Base-by-base conservation (phyloP, 2,888 invertebrate species). In the Platycheirus albimanus region DNA sequence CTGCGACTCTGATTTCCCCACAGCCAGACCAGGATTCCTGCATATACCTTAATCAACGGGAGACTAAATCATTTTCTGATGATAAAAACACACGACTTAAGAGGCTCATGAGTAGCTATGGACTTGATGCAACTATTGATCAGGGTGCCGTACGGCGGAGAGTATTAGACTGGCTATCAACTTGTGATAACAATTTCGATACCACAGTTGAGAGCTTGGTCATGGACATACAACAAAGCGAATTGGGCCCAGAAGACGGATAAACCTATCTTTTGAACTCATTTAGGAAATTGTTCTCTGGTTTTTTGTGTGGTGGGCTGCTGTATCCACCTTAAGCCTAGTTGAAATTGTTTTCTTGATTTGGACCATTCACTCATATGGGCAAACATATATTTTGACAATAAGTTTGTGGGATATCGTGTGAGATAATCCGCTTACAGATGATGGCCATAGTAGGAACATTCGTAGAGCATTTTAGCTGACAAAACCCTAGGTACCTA, bases 101-200 rank as follows among this genome's bases (percentile, higher is more conserved):
- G 80, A 91, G 93, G 64, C 89, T 93, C 84, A 91, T 93, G 86
- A 93, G 92, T 86, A 93, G 91, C 84, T 93, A 93, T 86, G 94
- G 94, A 0, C 91, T 94, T 51, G 94, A 94, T 85, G 93, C 93
- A 1, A 93, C 93, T 2, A 92, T 94, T 11, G 94, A 94, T 87
- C 93, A 93, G 87, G 92, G 92, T 38, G 92, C 93, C 24, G 92
- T 94, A 79, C 92, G 93, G 43, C 91, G 93, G 75, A 90, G 94
- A 64, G 93, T 94, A 74, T 93, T 93, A 89, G 94, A 94, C 79
- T 94, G 94, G 94, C 91, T 94, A n/a, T 91, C 92, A 86, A 91
- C 92, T 41, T 93, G 93, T 85, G 93, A 93, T 78, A 87, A 87
- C 52, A 89, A 88, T 74, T 90, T 90, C 38, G 91, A 91, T 84